Evolutionary conservation across 30 jellyfish, hydroid and myxozoan genomes (phyloP).

Genomic region (Chrysaora quinquecirrha): DNA sequence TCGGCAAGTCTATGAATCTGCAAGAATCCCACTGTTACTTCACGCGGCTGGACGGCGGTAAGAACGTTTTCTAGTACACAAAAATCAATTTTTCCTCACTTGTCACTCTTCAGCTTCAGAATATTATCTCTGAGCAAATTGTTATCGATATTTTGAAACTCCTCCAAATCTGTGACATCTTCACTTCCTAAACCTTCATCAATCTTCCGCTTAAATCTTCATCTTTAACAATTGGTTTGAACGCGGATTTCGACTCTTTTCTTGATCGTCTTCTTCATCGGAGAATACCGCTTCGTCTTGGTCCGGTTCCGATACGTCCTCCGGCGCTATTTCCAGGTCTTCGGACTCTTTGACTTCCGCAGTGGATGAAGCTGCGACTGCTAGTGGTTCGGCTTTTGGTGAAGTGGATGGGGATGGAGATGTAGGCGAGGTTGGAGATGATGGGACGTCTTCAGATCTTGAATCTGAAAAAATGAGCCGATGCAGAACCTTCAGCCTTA

Average conservation of each 20-base stretch:
- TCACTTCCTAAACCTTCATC: constrained; percentile 70
- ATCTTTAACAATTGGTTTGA: constrained; percentile 64
- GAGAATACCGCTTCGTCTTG: constrained; percentile 97
- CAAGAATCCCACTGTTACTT: no score
- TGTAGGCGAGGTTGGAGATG: constrained; percentile 42
- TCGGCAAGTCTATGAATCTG: no score
- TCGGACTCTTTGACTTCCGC: constrained; percentile 28
- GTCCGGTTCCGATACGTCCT: constrained; percentile 56
- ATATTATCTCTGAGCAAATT: constrained; percentile 82
- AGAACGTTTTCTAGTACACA: no score
- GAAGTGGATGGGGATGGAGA: constrained; percentile 25
- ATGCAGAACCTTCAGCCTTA: no score
- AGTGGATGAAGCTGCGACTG: constrained; percentile 20
- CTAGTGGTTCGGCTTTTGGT: constrained; percentile 73
- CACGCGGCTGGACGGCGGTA: no score
- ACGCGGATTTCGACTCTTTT: constrained; percentile 69
- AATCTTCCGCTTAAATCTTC: constrained; percentile 55
- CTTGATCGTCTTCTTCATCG: constrained; percentile 84
- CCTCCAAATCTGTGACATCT: constrained; percentile 93
- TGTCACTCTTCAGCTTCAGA: constrained; percentile 77
- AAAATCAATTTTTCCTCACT: no score
- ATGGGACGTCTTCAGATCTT: constrained; percentile 68
- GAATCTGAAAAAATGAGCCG: constrained; percentile 23
- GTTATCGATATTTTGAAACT: constrained; percentile 87
- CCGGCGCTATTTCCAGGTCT: constrained; percentile 36